Evolutionary conservation across 30 jellyfish, hydroid and myxozoan genomes (phyloP).

Genomic region (Chrysaora quinquecirrha): DNA sequence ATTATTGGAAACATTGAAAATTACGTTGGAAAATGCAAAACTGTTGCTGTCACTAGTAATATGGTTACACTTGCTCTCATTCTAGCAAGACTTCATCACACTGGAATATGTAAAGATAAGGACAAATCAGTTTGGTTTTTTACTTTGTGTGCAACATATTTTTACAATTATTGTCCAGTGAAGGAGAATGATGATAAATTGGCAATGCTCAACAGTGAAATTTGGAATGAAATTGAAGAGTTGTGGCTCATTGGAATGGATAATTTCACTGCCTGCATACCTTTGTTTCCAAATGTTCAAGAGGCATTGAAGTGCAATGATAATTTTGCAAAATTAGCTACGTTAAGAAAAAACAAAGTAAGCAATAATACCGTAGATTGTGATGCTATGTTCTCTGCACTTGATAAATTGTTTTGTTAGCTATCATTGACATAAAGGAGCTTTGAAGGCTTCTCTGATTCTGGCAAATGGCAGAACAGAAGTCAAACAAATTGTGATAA

Average conservation of each 20-base stretch:
- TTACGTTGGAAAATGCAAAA: background rate
- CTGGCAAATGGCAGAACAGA: too few species aligned
- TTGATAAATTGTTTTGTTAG: too few species aligned
- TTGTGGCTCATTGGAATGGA: conserved; percentile 55
- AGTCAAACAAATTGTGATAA: too few species aligned
- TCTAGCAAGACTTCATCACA: conserved; percentile 38
- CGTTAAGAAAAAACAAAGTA: background rate
- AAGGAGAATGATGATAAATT: background rate
- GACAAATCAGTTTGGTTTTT: background rate
- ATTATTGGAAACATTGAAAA: background rate
- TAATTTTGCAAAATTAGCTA: background rate
- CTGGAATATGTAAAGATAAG: background rate
- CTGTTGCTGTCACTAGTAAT: background rate
- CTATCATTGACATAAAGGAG: too few species aligned
- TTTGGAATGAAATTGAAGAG: conserved; percentile 35
- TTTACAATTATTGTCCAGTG: conserved; percentile 24
- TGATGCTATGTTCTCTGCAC: background rate
- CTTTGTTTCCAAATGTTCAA: background rate
- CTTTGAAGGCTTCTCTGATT: too few species aligned
- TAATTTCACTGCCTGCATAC: conserved; percentile 27
- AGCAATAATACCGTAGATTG: background rate
- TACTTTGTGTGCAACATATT: background rate
- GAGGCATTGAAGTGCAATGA: background rate
- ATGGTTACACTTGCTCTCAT: conserved; percentile 41
- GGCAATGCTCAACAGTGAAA: background rate